Base-by-base conservation (phyloP, 2,113 vertebrate species). In the Lepisosteus oculatus region DNA sequence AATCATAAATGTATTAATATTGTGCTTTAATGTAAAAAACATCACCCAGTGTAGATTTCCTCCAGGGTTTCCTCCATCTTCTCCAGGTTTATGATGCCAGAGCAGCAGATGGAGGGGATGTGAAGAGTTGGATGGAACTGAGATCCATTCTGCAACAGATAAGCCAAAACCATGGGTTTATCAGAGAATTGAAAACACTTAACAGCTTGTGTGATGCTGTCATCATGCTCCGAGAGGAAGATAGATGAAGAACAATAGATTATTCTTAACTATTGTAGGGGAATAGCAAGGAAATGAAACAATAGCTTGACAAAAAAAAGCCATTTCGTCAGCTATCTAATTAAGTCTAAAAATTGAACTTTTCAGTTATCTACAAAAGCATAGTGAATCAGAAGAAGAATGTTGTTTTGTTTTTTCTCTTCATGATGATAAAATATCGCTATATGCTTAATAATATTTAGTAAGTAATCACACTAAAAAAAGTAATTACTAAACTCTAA, bases 91-190 rank as follows among this genome's bases (percentile, higher is more conserved):
- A 74, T 78, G 65, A 76, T 68, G 66, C 43, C 59, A 76, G 69
- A 55, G 71, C 79, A 77, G 61, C 82, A 84, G 78, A 83, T 75
- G 83, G 72, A 73, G 54, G 45, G 41, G 54, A 41, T 67, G 55
- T 54, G 66, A 74, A 73, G 77, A 73, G 66, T 73, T 76, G 65
- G 67, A 68, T 73, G 67, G 68, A 44, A 70, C 62, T 56, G 62
- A 64, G 72, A 72, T 66, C 76, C 77, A 47, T 29, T 77, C 57
- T 63, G 55, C 45, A 63, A 63, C 43, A 54, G 9, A 59, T 72
- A 84, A 82, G 79, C 69, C 67, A 55, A 74, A 75, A 70, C 65
- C 69, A 70, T 5, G 1, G 74, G 43, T 45, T 65, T 11, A 68
- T 70, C 15, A 76, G 72, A 80, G 74, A 79, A 77, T 79, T 78